phyloP scores from a whole-genome alignment of 2,888 invertebrate species.

The Megastigmus dorsalis region DNA sequence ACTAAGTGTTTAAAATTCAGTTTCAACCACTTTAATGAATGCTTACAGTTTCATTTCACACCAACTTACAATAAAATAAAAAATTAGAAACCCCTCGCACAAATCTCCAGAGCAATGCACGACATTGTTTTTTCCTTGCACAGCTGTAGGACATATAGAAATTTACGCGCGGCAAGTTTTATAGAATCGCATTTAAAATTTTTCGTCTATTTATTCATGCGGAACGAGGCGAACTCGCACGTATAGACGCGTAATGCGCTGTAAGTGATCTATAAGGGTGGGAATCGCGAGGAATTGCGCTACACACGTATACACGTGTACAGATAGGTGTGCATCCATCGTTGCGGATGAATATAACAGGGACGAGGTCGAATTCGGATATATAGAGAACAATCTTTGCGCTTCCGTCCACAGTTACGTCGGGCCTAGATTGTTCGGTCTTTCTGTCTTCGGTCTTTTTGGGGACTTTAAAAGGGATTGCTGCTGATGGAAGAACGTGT shows the following conservation, averaged over 20 bases:
- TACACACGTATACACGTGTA: not conserved
- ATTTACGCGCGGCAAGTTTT: not conserved
- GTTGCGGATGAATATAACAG: conserved; percentile 41
- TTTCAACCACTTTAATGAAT: no score
- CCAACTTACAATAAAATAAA: not conserved
- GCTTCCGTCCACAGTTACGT: no score
- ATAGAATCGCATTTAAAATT: not conserved
- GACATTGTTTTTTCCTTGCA: not conserved
- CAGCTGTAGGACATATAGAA: not conserved
- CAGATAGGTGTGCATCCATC: not conserved
- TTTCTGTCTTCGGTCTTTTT: no score
- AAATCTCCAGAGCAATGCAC: no score
- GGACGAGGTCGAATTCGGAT: no score
- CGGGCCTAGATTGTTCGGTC: no score
- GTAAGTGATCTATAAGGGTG: not conserved
- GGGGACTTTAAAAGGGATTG: no score
- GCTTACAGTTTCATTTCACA: no score
- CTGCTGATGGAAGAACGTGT: no score
- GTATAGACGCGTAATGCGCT: not conserved
- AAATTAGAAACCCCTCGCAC: not conserved
- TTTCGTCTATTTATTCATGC: not conserved
- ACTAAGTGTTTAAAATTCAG: no score
- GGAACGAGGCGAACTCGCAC: conserved; percentile 1
- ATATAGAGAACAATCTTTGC: no score
- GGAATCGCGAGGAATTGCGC: not conserved